Conservation (phyloP, 1,140 invertebrate species). For the Drosophila carrolli region DNA sequence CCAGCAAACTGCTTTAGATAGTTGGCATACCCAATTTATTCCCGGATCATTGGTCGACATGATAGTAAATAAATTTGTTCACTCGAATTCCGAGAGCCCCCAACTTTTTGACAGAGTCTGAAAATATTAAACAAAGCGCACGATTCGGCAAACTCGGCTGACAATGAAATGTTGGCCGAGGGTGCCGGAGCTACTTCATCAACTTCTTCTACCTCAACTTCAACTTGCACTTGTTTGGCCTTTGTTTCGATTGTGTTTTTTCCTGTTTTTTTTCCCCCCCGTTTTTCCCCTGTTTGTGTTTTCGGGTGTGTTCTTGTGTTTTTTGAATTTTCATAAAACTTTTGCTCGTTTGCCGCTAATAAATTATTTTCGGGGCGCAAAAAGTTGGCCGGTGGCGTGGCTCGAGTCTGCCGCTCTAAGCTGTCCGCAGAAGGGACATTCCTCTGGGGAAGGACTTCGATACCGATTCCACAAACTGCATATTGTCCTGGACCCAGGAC, state of each 20-base stretch:
- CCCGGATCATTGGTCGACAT: slow-evolving; percentile 29
- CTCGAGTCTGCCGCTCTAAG: slow-evolving; percentile 51
- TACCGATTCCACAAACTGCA: slow-evolving; percentile 62
- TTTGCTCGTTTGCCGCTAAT: slow-evolving; percentile 80
- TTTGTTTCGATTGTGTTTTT: slow-evolving; percentile 37
- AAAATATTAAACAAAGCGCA: slow-evolving; percentile 71
- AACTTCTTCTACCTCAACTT: slow-evolving; percentile 38
- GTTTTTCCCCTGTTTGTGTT: background rate
- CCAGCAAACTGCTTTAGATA: background rate
- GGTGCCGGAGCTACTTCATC: slow-evolving; percentile 39
- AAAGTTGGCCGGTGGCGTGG: slow-evolving; percentile 29
- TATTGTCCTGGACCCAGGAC: slow-evolving; percentile 48
- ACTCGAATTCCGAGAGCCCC: slow-evolving; percentile 14
- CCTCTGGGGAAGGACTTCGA: slow-evolving; percentile 49
- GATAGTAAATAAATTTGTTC: slow-evolving; percentile 63
- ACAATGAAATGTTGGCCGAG: slow-evolving; percentile 62
- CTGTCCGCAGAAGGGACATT: slow-evolving; percentile 54
- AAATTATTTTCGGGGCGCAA: slow-evolving; percentile 73
- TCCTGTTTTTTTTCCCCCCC: background rate
- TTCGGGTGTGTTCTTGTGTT: slow-evolving; percentile 21
- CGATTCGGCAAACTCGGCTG: slow-evolving; percentile 32
- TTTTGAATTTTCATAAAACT: slow-evolving; percentile 80
- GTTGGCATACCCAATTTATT: background rate
- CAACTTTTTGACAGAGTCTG: slow-evolving; percentile 62
- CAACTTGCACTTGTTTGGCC: slow-evolving; percentile 43